Evolutionary conservation across 2,888 invertebrate genomes (phyloP).

Genomic region (Lomographa bimaculata): DNA sequence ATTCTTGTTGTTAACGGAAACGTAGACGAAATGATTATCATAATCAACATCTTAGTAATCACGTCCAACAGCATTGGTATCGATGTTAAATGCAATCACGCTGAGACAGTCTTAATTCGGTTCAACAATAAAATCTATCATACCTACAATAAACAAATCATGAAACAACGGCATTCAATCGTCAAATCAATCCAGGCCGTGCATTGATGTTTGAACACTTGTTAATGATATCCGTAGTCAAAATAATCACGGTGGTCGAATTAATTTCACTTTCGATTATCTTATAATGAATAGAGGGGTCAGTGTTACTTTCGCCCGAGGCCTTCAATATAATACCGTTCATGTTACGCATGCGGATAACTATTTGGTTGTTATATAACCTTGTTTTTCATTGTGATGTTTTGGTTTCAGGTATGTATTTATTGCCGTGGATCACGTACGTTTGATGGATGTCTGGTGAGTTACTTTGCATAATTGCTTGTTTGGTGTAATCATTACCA

Average conservation of each 20-base stretch:
- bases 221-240: constrained; percentile 58
- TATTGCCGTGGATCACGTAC: constrained; percentile 5
- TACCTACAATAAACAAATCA: constrained; percentile 15
- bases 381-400: constrained; percentile 36
- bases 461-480: constrained; percentile 8
- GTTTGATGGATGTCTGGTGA: constrained; percentile 8
- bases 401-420: constrained; percentile 64
- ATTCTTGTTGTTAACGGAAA: too few species aligned
- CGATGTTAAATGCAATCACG: constrained; percentile 8
- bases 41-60: too few species aligned
- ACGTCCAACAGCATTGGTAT: too few species aligned
- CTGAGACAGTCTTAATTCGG: constrained; percentile 20
- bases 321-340: constrained; percentile 58
- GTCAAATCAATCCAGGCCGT: constrained; percentile 26
- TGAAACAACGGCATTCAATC: constrained; percentile 25
- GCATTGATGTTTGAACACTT: constrained; percentile 45
- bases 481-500: constrained; percentile 3
- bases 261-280: constrained; percentile 79
- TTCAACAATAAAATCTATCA: constrained; percentile 21
- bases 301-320: constrained; percentile 69
- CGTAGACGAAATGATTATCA: too few species aligned
- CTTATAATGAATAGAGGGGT: constrained; percentile 73
- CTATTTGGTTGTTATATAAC: constrained; percentile 35
- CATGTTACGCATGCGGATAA: constrained; percentile 43
- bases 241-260: constrained; percentile 60